Evolutionary conservation across 2,888 invertebrate species (phyloP).

Genomic region (Tachina grossa): DNA sequence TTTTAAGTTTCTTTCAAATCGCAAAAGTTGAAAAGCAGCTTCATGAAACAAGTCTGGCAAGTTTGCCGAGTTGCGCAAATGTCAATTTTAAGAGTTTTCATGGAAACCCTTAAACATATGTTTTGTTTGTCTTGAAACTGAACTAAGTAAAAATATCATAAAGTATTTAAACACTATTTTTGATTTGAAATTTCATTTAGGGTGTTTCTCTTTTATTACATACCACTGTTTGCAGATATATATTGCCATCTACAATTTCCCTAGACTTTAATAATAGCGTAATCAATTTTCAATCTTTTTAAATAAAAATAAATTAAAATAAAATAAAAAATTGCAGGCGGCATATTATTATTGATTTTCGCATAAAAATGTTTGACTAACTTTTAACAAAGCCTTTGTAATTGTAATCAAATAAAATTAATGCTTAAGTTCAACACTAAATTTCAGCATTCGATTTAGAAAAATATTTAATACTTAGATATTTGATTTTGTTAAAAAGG

Average conservation of each 20-base stretch:
- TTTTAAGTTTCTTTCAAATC: too few relatives aligned
- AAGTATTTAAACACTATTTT: too few relatives aligned
- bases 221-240: not conserved
- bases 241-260: slow-evolving; percentile 4
- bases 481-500: slow-evolving; percentile 19
- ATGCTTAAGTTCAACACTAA: slow-evolving; percentile 5
- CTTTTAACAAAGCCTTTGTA: not conserved
- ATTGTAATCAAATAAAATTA: slow-evolving; percentile 33
- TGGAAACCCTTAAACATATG: too few relatives aligned
- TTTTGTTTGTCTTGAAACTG: too few relatives aligned
- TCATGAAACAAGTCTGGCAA: too few relatives aligned
- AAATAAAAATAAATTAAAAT: slow-evolving; percentile 3
- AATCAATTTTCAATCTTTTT: slow-evolving; percentile 28
- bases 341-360: not conserved
- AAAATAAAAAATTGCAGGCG: slow-evolving; percentile 16
- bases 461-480: slow-evolving; percentile 15
- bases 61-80: too few relatives aligned
- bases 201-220: too few relatives aligned
- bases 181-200: too few relatives aligned
- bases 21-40: too few relatives aligned
- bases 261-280: slow-evolving; percentile 11
- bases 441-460: not conserved
- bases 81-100: too few relatives aligned
- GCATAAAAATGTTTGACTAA: not conserved
- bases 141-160: too few relatives aligned